Percentiles rank a stretch among this genome's conserved stretches.
Conservation (phyloP, 2,888 invertebrate genomes). For the Mythimna pallens region DNA sequence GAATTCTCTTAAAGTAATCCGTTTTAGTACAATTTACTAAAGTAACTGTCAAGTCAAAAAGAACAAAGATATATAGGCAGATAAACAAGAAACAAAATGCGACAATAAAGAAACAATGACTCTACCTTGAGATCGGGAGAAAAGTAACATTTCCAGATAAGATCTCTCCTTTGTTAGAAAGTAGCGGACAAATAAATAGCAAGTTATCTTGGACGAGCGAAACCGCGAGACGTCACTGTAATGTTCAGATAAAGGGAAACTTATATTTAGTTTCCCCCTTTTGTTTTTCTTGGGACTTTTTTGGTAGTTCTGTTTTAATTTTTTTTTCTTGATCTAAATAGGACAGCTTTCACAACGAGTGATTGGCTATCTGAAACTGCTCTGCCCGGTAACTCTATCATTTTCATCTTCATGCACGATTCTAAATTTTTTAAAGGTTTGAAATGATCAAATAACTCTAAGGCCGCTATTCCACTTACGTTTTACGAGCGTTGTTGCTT, state of each 20-base stretch:
- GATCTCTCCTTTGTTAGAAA: slow-evolving; percentile 69
- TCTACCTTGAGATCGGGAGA: slow-evolving; percentile 60
- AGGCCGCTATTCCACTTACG: too few species aligned
- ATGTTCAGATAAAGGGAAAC: slow-evolving; percentile 70
- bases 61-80: slow-evolving; percentile 18
- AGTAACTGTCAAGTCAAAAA: slow-evolving; percentile 14
- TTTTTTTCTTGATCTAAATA: not conserved
- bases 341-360: not conserved
- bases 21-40: not conserved
- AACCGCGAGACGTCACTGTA: slow-evolving; percentile 79
- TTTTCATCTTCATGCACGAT: too few species aligned
- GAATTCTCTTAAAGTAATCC: not conserved
- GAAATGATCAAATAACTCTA: too few species aligned
- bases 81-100: slow-evolving; percentile 45
- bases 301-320: slow-evolving; percentile 3
- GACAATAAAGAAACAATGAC: slow-evolving; percentile 58
- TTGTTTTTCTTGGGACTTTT: slow-evolving; percentile 65
- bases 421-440: too few species aligned
- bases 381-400: not conserved
- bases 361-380: not conserved
- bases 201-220: slow-evolving; percentile 78
- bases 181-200: slow-evolving; percentile 81
- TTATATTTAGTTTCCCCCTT: slow-evolving; percentile 63
- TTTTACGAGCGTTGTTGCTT: too few species aligned
- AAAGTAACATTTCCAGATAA: slow-evolving; percentile 71